Conservation (phyloP, 2,113 vertebrate species). For the Dipodomys spectabilis region DNA sequence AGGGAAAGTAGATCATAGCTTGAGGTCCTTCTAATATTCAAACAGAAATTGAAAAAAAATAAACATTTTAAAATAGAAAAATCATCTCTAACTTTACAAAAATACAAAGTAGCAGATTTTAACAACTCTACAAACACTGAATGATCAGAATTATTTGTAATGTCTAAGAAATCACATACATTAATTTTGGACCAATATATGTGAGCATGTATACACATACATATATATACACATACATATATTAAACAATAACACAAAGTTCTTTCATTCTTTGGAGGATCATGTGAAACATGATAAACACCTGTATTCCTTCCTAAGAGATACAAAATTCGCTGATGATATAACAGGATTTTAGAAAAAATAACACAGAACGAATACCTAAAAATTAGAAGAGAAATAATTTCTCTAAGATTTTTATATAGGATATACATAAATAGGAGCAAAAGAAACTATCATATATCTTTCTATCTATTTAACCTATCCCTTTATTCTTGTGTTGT, state of each 20-base stretch:
- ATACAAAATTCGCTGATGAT: constrained; percentile 69
- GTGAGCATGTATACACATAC: too few species aligned
- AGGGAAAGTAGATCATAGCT: not conserved
- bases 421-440: not conserved
- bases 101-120: not conserved
- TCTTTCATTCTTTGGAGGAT: not conserved
- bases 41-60: not conserved
- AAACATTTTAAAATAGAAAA: not conserved
- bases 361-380: not conserved
- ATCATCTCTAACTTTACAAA: not conserved
- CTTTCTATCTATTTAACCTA: too few species aligned
- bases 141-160: not conserved
- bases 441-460: not conserved
- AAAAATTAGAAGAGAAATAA: constrained; percentile 16
- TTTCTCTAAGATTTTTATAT: constrained; percentile 5
- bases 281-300: not conserved
- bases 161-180: not conserved
- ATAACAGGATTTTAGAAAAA: constrained; percentile 43
- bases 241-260: not conserved
- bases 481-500: too few species aligned
- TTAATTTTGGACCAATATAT: not conserved
- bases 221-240: not conserved
- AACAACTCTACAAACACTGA: not conserved
- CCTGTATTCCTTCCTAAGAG: constrained; percentile 33
- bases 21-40: not conserved